Base-by-base conservation (phyloP, 2,113 vertebrate species). In the Hymenochirus boettgeri region DNA sequence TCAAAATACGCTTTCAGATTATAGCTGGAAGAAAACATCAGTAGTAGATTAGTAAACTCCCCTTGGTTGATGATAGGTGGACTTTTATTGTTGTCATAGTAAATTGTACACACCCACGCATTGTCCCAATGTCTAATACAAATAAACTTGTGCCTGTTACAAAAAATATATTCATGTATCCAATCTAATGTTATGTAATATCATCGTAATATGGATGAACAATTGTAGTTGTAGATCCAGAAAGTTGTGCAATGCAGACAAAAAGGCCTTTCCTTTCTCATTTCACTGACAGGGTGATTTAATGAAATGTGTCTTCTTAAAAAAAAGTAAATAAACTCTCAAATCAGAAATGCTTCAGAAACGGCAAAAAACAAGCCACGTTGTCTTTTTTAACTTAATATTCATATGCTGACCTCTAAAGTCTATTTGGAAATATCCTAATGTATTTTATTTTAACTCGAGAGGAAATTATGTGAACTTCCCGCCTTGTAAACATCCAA, bases 401-500 rank as follows among this genome's bases (percentile, higher is more conserved):
- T 71, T 70, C 74, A 74, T 62, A 57, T 62, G 78, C 70, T 71
- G 53, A 71, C 70, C 65, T 56, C 79, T 61, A 81, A n/a, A 79
- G 73, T 65, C 77, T 77, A 66, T 69, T 71, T 73, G 71, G 67
- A 77, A 82, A 74, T 56, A 79, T 79, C 80, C 71, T 87, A 82
- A 79, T 65, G 65, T 78, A 76, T 74, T 84, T 79, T 75, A 78
- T 82, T 83, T 82, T 79, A 82, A 82, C 56, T 61, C 73, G 70
- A 80, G 77, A 78, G 80, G 78, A 86, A 80, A 67, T 45, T 61
- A 70, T 78, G 74, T 80, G 83, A 81, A 77, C 62, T 79, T 78
- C 73, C 82, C 78, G 79, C 76, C 79, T 81, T 89, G 88, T 93
- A 90, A 94, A 93, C 89, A 91, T 85, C 88, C 87, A 86, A 85